A percentile compares a stretch with the other conserved stretches of the same genome.
These are phyloP conservation scores for Sphaeramia orbicularis DNA, from an alignment of 2,797 vertebrate species.

Conservation along the genomic window DNA sequence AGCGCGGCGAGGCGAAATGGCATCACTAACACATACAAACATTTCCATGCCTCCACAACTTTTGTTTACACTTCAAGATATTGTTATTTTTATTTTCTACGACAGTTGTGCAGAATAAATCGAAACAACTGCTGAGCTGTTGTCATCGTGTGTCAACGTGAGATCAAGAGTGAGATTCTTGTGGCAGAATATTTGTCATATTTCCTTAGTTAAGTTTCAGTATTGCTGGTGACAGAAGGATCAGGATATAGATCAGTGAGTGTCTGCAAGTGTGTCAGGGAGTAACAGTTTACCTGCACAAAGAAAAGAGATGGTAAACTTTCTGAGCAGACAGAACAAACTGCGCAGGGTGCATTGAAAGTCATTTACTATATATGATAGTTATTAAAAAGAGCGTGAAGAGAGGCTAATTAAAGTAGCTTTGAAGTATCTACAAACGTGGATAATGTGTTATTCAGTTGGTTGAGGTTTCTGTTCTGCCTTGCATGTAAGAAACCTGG, in stretches of 20 bases:
- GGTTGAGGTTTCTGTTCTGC: constrained; percentile 48
- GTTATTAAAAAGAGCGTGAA: constrained; percentile 41
- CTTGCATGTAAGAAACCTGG: constrained; percentile 39
- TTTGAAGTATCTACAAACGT: constrained; percentile 63
- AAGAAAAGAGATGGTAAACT: constrained; percentile 56
- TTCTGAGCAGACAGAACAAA: constrained; percentile 56
- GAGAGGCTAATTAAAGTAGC: constrained; percentile 60
- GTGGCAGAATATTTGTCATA: constrained; percentile 78
- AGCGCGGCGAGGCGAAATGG: constrained; percentile 64
- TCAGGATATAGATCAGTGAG: constrained; percentile 68
- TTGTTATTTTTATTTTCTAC: constrained; percentile 78
- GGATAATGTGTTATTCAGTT: constrained; percentile 57
- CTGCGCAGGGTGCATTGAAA: constrained; percentile 32
- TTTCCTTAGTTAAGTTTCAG: constrained; percentile 68
- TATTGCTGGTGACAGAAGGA: constrained; percentile 69
- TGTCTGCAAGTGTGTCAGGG: constrained; percentile 60
- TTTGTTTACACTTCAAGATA: constrained; percentile 74
- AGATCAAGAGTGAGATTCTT: constrained; percentile 75
- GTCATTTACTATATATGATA: constrained; percentile 40
- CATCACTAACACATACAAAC: constrained; percentile 60
- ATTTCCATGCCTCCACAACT: constrained; percentile 51
- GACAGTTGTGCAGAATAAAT: constrained; percentile 56
- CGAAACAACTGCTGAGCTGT: constrained; percentile 67
- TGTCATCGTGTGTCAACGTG: constrained; percentile 70
- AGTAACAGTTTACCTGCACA: constrained; percentile 62